Percentiles rank a stretch among this genome's conserved stretches.
These are phyloP conservation scores for Labia minor DNA, from an alignment of 2,888 invertebrate genomes.

Conservation along the genomic window DNA sequence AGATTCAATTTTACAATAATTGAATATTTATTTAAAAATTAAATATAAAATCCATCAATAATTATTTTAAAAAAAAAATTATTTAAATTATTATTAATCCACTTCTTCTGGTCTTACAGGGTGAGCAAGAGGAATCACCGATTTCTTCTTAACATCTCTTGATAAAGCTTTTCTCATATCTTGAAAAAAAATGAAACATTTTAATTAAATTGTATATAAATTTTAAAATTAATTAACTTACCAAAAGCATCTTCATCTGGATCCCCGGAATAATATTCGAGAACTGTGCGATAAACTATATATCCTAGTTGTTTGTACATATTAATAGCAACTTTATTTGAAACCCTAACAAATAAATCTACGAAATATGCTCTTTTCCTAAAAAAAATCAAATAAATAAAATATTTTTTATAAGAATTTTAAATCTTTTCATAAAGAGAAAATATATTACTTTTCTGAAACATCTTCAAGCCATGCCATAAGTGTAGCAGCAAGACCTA, in stretches of 20 bases:
- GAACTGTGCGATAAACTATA: slow-evolving; percentile 87
- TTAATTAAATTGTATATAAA: background rate
- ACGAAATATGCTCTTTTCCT: slow-evolving; percentile 96
- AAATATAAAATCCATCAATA: too few species aligned
- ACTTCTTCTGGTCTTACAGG: slow-evolving; percentile 94
- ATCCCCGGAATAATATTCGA: slow-evolving; percentile 97
- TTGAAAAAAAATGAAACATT: slow-evolving; percentile 40
- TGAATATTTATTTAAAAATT: too few species aligned
- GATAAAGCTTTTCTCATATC: slow-evolving; percentile 98
- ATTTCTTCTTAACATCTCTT: slow-evolving; percentile 80
- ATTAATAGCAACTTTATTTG: slow-evolving; percentile 92
- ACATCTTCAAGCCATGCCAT: slow-evolving; percentile 93
- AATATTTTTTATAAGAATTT: background rate
- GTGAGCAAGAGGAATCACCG: slow-evolving; percentile 83
- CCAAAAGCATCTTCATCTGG: slow-evolving; percentile 98
- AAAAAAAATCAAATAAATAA: slow-evolving; percentile 33
- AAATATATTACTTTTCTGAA: slow-evolving; percentile 67
- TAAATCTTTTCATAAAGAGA: background rate
- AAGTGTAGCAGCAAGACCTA: slow-evolving; percentile 83
- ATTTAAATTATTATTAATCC: too few species aligned
- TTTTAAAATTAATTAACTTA: slow-evolving; percentile 36
- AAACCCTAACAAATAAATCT: slow-evolving; percentile 94
- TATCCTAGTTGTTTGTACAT: slow-evolving; percentile 97
- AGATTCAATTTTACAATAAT: too few species aligned
- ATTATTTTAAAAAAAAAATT: too few species aligned